Evolutionary conservation across 2,888 invertebrate species (phyloP), one percentile per base, ranked within the genome.

Genomic region (Bellardia bayeri): DNA sequence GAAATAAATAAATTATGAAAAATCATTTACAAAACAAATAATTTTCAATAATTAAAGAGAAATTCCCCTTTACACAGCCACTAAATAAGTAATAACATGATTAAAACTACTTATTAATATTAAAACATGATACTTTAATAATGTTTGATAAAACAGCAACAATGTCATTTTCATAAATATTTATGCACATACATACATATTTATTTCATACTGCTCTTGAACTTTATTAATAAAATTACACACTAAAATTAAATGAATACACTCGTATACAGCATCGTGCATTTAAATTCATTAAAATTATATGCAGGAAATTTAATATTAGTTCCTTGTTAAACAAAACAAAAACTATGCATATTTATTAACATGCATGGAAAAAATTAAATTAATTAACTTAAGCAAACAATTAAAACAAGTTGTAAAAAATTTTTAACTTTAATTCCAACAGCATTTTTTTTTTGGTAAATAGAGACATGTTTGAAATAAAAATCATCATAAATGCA

Each of bases 351-450:
- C 42, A 45, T n/a, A 56, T 69, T 58, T 76, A 54, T n/a, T 42
- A 45, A 61, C 40, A 61, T 68, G 16, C 23, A 40, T 14, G 13
- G 6, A 37, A 75, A 81, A 64, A 79, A 82, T 56, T 23, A 78
- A 82, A 85, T 87, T 87, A 87, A 87, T 87, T 87, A 87, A 87
- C 85, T 85, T 87, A 68, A 79, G 85, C 87, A 85, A 87, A 87
- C 87, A 87, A 79, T 87, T 85, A 82, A 87, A 85, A 85, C 79
- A 85, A 87, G 87, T 64, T 63, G 49, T 51, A 66, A 58, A 69
- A 84, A 84, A 86, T 72, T 72, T 49, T 49, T 11, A 71, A 76
- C 49, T 74, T 74, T 79, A 63, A 71, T 75, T 76, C 9, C 66
- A 78, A 37, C 68, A 58, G 37, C 2, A 13, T 56, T 83, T 66